Evolutionary conservation across 2,113 vertebrate species (phyloP).

Genomic region (Elgaria multicarinata): DNA sequence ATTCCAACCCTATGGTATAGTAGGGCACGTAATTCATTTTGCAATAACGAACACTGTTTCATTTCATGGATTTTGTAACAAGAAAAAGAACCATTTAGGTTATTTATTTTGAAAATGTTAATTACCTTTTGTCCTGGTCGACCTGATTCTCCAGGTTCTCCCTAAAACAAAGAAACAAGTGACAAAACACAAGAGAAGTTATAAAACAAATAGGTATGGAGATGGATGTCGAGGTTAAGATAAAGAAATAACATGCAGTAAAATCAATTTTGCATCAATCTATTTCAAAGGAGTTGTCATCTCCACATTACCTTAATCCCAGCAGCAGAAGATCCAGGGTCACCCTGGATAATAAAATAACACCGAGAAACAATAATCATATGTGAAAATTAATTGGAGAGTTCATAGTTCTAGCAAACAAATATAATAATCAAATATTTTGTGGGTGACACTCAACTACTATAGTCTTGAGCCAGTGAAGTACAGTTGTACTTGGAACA

Average conservation of each 20-base stretch:
- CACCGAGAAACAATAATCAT: constrained; percentile 57
- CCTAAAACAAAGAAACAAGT: constrained; percentile 77
- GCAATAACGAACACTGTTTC: not conserved
- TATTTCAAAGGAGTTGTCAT: not conserved
- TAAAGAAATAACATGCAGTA: not conserved
- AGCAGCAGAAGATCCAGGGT: constrained; percentile 95
- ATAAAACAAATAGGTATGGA: not conserved
- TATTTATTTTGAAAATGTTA: not conserved
- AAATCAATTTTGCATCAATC: not conserved
- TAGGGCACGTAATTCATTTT: not conserved
- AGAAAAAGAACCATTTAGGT: not conserved
- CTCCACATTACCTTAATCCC: constrained; percentile 93
- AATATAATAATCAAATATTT: not conserved
- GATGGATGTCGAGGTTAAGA: not conserved
- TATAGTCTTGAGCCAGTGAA: not conserved
- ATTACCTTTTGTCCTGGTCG: constrained; percentile 93
- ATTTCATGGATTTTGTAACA: not conserved
- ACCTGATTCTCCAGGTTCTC: constrained; percentile 95
- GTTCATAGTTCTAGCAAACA: constrained; percentile 27
- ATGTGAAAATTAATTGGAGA: not conserved
- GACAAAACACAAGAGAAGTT: constrained; percentile 36
- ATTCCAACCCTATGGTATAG: not conserved
- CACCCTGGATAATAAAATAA: constrained; percentile 81
- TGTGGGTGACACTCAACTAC: not conserved
- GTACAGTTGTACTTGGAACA: not conserved